Conservation (phyloP, 1,140 invertebrate genomes). For the Triops longicaudatus region DNA sequence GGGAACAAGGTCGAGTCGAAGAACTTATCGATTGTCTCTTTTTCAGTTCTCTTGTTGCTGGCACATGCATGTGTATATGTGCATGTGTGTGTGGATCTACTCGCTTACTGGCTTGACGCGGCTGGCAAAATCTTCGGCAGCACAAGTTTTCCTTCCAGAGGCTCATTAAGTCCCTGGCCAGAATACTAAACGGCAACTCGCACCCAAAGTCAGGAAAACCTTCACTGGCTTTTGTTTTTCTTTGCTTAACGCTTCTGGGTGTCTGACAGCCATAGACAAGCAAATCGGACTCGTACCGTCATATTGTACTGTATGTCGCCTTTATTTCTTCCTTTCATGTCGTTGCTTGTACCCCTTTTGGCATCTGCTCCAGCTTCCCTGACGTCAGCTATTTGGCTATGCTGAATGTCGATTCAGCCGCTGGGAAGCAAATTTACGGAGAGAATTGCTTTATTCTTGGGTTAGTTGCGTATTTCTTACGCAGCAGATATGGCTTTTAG, state of each 20-base stretch:
- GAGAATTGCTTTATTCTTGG: background rate
- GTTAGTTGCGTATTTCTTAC: no score
- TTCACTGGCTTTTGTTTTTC: background rate
- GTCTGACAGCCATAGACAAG: background rate
- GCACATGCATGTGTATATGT: background rate
- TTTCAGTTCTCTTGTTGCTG: background rate
- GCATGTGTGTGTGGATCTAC: background rate
- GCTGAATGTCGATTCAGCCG: background rate
- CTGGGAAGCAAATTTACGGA: background rate
- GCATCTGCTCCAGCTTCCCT: background rate
- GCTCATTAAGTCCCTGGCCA: background rate
- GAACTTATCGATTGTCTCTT: slow-evolving; percentile 15
- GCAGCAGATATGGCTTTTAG: no score
- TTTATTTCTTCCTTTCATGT: no score
- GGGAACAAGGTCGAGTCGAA: background rate
- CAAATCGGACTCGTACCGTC: background rate
- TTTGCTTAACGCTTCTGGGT: background rate
- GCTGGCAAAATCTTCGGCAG: background rate
- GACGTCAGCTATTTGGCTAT: background rate
- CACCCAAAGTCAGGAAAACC: background rate
- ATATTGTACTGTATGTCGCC: no score
- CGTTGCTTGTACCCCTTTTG: background rate
- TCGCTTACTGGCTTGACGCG: background rate
- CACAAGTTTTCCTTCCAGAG: background rate
- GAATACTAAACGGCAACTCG: background rate